Percentiles rank a stretch among this genome's conserved stretches.
phyloP scores from a whole-genome alignment of 2,797 vertebrate genomes.

The Todus mexicanus region DNA sequence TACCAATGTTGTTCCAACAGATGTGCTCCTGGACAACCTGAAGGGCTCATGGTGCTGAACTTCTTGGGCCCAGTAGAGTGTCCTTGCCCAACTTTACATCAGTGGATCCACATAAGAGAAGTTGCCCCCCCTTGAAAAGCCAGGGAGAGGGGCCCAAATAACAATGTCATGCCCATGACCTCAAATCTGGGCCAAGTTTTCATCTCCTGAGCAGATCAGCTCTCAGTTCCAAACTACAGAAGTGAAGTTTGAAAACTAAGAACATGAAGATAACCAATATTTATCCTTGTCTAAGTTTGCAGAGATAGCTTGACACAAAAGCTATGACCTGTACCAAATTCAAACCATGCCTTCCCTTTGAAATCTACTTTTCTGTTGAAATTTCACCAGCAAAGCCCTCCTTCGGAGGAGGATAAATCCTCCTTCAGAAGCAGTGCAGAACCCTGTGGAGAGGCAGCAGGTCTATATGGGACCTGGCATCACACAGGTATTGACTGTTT shows the following conservation, averaged over 20 bases:
- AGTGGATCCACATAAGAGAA: background rate
- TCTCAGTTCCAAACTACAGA: background rate
- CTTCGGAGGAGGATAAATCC: background rate
- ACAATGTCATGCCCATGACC: background rate
- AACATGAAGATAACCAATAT: background rate
- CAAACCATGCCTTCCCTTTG: background rate
- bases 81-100: background rate
- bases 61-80: background rate
- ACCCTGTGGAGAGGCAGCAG: background rate
- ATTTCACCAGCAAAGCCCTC: background rate
- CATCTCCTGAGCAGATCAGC: background rate
- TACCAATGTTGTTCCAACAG: background rate
- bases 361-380: background rate
- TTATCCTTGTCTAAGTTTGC: background rate
- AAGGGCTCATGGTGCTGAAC: background rate
- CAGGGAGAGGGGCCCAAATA: background rate
- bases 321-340: background rate
- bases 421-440: background rate
- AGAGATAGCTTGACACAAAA: background rate
- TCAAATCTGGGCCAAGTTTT: background rate
- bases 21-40: accelerated
- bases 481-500: accelerated
- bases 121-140: background rate
- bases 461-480: background rate
- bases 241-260: background rate